Base-by-base conservation (phyloP, 2,888 invertebrate genomes). In the Netelia melanura region DNA sequence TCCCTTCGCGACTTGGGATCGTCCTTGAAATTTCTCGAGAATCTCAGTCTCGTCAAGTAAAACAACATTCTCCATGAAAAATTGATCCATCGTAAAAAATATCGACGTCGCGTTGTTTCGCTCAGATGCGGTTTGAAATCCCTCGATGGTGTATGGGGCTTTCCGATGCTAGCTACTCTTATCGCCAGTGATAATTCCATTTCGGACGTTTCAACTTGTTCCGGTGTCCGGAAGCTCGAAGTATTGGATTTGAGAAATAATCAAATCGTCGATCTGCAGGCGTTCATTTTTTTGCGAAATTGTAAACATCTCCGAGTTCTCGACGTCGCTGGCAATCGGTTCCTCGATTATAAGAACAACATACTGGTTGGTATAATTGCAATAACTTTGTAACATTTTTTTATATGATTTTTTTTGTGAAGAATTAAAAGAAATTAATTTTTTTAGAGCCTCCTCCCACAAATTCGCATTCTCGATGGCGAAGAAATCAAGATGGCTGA, bases 1-100 rank as follows among this genome's bases (percentile, higher is more conserved):
- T 85, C 87, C 3, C 79, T 87, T 23, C 86, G 87, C 17, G 85
- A 87, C 56, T 71, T 87, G n/a, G 87, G 87, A 52, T 85, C 87
- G 8, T 75, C 71, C n/a, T 61, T 87, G 17, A 77, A 70, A 8
- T 8, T n/a, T 17, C 77, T 87, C 52, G 77, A 81, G 17, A 76
- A 25, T 54, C 77, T 87, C 30, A 87, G 87, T 74, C 75, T 87
- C 30, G 67, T 44, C 38, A 79, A 76, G 87, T 87, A 83, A 62
- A 54, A 17, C 3, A 17, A 21, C 1, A 56, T 1, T 9, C 2
- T n/a, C 14, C 6, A 21, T n/a, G 17, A 56, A 21, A 48, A 48
- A 48, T 14, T 14, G 14, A 48, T 14, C 11, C 2, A 3, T 10
- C 2, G 14, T 17, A 17, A 10, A 48, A 14, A 48, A 48, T 11